Conservation (phyloP, 2,888 invertebrate species). For the Apotomis capreana region DNA sequence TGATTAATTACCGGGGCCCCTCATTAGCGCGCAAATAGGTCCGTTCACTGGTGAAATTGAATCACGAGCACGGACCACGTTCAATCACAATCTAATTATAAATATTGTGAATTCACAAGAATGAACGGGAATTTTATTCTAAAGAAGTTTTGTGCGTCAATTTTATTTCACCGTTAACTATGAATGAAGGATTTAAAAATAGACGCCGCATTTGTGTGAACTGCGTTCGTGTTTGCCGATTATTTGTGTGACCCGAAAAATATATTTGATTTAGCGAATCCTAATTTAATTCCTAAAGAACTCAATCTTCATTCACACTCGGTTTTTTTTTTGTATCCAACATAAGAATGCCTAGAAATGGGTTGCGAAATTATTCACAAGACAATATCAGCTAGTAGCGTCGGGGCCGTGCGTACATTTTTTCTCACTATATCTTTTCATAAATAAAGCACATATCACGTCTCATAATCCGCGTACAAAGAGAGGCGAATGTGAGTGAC, state of each 20-base stretch:
- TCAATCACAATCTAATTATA: constrained; percentile 76
- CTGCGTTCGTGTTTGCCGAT: background rate
- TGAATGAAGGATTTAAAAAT: constrained; percentile 8
- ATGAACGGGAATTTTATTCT: constrained; percentile 53
- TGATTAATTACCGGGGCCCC: constrained; percentile 82
- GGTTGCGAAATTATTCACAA: constrained; percentile 62
- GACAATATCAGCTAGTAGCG: constrained; percentile 61
- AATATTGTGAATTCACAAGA: constrained; percentile 67
- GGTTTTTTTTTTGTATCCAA: background rate
- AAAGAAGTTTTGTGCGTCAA: constrained; percentile 43
- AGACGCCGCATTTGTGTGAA: background rate
- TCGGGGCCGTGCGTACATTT: constrained; percentile 53
- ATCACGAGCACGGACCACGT: constrained; percentile 67
- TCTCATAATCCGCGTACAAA: constrained; percentile 79
- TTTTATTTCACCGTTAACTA: constrained; percentile 8
- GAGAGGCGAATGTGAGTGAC: constrained; percentile 74
- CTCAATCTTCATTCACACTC: background rate
- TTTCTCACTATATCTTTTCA: constrained; percentile 63
- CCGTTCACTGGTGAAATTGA: constrained; percentile 80
- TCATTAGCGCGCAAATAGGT: constrained; percentile 80
- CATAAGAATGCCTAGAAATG: constrained; percentile 18
- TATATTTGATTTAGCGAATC: background rate
- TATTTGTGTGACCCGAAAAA: background rate
- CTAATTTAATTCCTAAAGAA: background rate
- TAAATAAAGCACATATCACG: constrained; percentile 74